Conservation (phyloP, 64 coral and sea anemone species). For the Hydrozoanthus tunicans region DNA sequence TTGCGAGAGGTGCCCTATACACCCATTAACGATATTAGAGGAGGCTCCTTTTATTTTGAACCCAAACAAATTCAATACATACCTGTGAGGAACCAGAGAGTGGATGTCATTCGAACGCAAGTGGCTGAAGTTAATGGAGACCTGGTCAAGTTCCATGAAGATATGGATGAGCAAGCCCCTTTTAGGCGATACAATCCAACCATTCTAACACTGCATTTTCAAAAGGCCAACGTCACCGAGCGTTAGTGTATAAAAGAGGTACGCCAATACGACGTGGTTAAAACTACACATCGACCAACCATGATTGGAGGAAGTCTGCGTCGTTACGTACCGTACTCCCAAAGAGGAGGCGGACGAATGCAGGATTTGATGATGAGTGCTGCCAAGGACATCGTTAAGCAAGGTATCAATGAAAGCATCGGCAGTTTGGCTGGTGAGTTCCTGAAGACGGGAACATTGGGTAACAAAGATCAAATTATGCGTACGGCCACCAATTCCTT, state of each 20-base stretch:
- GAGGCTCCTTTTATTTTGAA: not conserved
- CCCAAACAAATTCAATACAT: not conserved
- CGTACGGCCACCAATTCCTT: not conserved
- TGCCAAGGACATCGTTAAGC: not conserved
- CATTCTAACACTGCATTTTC: not conserved
- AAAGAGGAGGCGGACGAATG: not conserved
- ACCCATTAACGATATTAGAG: not conserved
- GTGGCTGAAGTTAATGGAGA: not conserved
- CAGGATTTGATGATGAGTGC: not conserved
- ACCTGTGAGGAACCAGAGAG: not conserved
- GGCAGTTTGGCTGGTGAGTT: constrained; percentile 1
- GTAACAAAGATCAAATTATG: not conserved
- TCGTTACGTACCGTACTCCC: constrained; percentile 17
- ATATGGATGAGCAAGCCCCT: not conserved
- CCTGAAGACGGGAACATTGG: not conserved
- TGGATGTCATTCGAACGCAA: constrained; percentile 6
- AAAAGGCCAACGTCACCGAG: not conserved
- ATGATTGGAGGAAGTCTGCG: not conserved
- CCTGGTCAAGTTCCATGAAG: constrained; percentile 1
- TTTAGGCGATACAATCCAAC: not conserved
- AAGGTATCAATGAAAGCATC: constrained; percentile 3
- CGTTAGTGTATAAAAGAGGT: constrained; percentile 41
- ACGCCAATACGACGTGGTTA: not conserved
- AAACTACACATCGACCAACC: constrained; percentile 7
- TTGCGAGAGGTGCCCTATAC: too few species aligned